Percentiles rank a stretch among this genome's conserved stretches.
These are phyloP conservation scores for Dryobota labecula DNA, from an alignment of 2,888 invertebrate species.

Conservation along the genomic window DNA sequence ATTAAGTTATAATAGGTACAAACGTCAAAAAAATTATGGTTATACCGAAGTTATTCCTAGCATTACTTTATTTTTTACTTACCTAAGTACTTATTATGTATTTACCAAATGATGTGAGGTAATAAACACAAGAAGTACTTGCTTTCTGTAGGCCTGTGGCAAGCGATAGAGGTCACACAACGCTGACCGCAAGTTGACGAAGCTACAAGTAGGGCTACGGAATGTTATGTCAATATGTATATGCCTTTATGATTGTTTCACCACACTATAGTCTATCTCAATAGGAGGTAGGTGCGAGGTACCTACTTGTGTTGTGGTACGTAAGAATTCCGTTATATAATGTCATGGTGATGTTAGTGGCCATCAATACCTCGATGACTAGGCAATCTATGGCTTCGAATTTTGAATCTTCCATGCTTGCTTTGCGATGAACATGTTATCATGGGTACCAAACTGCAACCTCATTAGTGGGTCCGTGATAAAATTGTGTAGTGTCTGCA, in stretches of 20 bases:
- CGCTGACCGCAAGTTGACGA: constrained; percentile 58
- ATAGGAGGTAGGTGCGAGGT: constrained; percentile 16
- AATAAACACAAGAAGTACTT: constrained; percentile 9
- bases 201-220: constrained; percentile 27
- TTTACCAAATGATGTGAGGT: neutral
- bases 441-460: neutral
- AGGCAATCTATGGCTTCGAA: neutral
- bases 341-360: constrained; percentile 26
- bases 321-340: constrained; percentile 43
- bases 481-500: neutral
- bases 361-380: constrained; percentile 33
- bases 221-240: constrained; percentile 52
- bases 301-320: too few relatives aligned
- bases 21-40: too few relatives aligned
- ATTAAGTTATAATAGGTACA: too few relatives aligned
- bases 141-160: constrained; percentile 25
- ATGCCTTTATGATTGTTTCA: constrained; percentile 29
- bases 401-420: neutral
- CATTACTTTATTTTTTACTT: too few relatives aligned
- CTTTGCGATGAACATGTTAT: neutral
- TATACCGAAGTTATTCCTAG: too few relatives aligned
- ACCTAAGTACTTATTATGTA: neutral
- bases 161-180: constrained; percentile 42
- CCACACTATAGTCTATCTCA: neutral
- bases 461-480: neutral